Evolutionary conservation across 2,888 invertebrate species (phyloP).

Genomic region (Troides oblongomaculatus): DNA sequence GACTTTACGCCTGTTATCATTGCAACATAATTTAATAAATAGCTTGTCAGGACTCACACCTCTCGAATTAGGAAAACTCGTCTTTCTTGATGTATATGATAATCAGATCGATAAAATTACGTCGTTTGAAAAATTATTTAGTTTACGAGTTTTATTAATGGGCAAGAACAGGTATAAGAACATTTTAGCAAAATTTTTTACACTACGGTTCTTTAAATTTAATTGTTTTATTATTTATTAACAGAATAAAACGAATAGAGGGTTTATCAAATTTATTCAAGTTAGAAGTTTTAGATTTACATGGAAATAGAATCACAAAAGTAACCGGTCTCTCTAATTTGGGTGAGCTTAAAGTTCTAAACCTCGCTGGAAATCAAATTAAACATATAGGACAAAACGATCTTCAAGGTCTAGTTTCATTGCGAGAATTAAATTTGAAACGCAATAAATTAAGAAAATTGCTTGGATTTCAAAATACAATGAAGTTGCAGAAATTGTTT

Average conservation of each 20-base stretch:
- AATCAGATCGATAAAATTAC: slow-evolving; percentile 94
- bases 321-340: slow-evolving; percentile 85
- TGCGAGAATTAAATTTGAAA: slow-evolving; percentile 93
- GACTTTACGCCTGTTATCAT: slow-evolving; percentile 89
- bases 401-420: slow-evolving; percentile 86
- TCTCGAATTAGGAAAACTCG: slow-evolving; percentile 85
- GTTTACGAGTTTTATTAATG: slow-evolving; percentile 90
- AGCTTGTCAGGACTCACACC: slow-evolving; percentile 82
- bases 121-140: slow-evolving; percentile 87
- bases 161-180: slow-evolving; percentile 90
- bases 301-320: slow-evolving; percentile 92
- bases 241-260: slow-evolving; percentile 88
- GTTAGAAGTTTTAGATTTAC: slow-evolving; percentile 94
- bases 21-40: slow-evolving; percentile 94
- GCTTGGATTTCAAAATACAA: slow-evolving; percentile 88
- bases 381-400: slow-evolving; percentile 87
- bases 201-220: slow-evolving; percentile 29
- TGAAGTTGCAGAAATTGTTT: slow-evolving; percentile 88
- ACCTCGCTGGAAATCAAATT: slow-evolving; percentile 95
- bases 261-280: slow-evolving; percentile 85
- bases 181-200: not conserved
- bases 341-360: slow-evolving; percentile 91
- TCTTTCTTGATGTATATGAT: slow-evolving; percentile 96
- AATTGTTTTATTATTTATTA: not conserved
- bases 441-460: slow-evolving; percentile 90